Conservation (phyloP, 1,140 invertebrate genomes). For the Dufourea novaeangliae region DNA sequence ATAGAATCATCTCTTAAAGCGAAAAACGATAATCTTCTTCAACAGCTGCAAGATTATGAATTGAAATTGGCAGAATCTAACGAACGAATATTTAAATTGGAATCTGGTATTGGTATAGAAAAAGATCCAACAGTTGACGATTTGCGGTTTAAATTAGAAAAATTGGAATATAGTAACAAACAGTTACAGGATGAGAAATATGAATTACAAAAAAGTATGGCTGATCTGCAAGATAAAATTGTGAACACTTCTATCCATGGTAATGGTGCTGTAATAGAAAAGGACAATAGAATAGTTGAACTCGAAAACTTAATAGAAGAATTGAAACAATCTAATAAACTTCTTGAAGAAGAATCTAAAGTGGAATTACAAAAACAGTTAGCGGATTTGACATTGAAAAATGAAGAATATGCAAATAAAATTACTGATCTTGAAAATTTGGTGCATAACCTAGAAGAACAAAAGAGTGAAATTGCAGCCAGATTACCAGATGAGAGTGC, state of each 20-base stretch:
- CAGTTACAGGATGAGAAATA: constrained; percentile 75
- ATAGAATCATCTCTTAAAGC: constrained; percentile 80
- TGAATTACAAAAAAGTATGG: constrained; percentile 73
- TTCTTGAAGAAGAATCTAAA: constrained; percentile 71
- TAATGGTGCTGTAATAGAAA: constrained; percentile 69
- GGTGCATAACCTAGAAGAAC: constrained; percentile 70
- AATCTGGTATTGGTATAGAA: constrained; percentile 69
- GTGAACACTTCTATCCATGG: constrained; percentile 53
- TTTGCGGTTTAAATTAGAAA: constrained; percentile 68
- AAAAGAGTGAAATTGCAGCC: constrained; percentile 66
- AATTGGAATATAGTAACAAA: constrained; percentile 70
- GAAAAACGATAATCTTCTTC: constrained; percentile 75
- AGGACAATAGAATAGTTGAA: constrained; percentile 77
- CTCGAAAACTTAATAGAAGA: constrained; percentile 76
- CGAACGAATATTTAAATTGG: constrained; percentile 71
- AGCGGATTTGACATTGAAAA: constrained; percentile 64
- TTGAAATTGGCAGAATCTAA: constrained; percentile 72
- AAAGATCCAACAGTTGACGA: constrained; percentile 64
- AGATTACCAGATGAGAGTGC: constrained; percentile 60
- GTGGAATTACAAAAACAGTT: constrained; percentile 70
- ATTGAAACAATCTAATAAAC: constrained; percentile 71
- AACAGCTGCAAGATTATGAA: constrained; percentile 76
- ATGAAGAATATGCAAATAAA: constrained; percentile 72
- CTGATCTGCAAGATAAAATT: constrained; percentile 74
- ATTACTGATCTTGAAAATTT: constrained; percentile 69